phyloP scores from a whole-genome alignment of 2,797 vertebrate genomes.

The Tarsius wallacei region DNA sequence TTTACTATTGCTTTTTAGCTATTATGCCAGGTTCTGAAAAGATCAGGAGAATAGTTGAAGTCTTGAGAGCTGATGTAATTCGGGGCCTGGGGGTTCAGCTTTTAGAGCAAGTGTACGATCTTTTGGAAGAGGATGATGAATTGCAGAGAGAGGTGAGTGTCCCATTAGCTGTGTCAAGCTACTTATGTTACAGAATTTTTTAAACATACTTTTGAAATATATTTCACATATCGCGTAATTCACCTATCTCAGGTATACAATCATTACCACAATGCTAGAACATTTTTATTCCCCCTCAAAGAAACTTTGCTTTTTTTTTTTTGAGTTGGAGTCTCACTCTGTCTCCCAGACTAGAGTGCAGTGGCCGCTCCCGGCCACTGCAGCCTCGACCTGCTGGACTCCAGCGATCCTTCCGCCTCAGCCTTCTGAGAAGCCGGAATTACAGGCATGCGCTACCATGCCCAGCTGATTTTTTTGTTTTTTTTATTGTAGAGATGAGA shows the following conservation, averaged over 20 bases:
- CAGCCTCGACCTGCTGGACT: no score
- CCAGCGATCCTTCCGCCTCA: no score
- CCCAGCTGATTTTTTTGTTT: no score
- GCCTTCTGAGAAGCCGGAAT: no score
- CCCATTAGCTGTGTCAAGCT: background rate
- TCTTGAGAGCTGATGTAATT: slow-evolving; percentile 96
- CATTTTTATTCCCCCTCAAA: background rate
- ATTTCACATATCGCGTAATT: background rate
- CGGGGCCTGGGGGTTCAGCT: slow-evolving; percentile 96
- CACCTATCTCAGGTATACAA: background rate
- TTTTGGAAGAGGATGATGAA: slow-evolving; percentile 97
- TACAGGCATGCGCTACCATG: no score
- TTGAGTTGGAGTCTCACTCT: no score
- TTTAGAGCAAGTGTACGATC: slow-evolving; percentile 94
- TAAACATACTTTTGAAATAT: slow-evolving; percentile 52
- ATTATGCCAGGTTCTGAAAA: slow-evolving; percentile 94
- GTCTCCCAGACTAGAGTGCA: no score
- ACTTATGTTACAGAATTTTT: background rate
- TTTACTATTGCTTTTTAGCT: slow-evolving; percentile 88
- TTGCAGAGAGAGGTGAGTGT: slow-evolving; percentile 93
- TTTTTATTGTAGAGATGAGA: no score
- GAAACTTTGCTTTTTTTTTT: no score
- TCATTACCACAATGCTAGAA: background rate
- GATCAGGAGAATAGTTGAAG: slow-evolving; percentile 95
- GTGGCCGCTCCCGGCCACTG: no score